Evolutionary conservation across 2,888 invertebrate genomes (phyloP).

Genomic region (Minunthozetes semirufus): DNA sequence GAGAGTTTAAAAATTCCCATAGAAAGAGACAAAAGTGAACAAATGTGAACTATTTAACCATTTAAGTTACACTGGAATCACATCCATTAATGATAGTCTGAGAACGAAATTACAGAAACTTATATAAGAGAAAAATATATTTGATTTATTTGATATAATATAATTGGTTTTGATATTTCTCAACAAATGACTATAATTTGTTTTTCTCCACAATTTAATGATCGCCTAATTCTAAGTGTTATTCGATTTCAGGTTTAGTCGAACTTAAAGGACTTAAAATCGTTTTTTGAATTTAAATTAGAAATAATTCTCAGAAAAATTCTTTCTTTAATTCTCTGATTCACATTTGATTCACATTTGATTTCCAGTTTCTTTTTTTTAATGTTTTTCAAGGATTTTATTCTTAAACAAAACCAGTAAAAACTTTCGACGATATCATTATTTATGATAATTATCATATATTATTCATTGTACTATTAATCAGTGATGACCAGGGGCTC

Average conservation of each 20-base stretch:
- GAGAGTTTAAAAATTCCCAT: no score
- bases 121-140: background rate
- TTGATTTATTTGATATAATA: constrained; percentile 17
- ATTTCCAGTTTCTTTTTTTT: background rate
- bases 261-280: background rate
- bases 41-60: no score
- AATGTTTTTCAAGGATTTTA: background rate
- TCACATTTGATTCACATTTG: background rate
- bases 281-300: constrained; percentile 21
- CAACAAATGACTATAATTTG: constrained; percentile 23
- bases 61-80: no score
- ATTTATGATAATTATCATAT: no score
- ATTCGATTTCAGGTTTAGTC: constrained; percentile 17
- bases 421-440: no score
- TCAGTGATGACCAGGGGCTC: no score
- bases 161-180: constrained; percentile 11
- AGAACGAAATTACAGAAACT: no score
- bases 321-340: background rate
- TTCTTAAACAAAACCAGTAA: background rate
- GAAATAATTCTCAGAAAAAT: constrained; percentile 8
- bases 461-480: no score
- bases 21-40: no score
- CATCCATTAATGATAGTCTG: no score
- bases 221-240: constrained; percentile 7
- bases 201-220: constrained; percentile 19